phyloP scores from a whole-genome alignment of 2,113 vertebrate genomes.

The Rhombomys opimus region DNA sequence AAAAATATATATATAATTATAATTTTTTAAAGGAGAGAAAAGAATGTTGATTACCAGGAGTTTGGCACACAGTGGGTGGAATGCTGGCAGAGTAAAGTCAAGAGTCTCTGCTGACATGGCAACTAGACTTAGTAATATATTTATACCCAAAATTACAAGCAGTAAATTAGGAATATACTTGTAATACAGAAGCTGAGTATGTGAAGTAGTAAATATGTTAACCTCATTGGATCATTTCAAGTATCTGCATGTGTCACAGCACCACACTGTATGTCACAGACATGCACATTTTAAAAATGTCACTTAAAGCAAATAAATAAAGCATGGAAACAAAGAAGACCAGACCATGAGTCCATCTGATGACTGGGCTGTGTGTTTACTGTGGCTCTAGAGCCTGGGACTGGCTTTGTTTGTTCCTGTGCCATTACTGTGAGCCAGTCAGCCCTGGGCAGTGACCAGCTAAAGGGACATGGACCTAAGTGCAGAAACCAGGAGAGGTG shows the following conservation, averaged over 20 bases:
- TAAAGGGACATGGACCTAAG: background rate
- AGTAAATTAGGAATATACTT: background rate
- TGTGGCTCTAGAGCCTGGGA: background rate
- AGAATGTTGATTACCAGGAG: background rate
- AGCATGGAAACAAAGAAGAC: background rate
- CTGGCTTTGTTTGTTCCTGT: background rate
- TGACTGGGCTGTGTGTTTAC: background rate
- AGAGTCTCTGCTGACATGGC: background rate
- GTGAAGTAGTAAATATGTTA: background rate
- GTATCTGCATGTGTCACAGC: background rate
- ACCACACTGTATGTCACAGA: background rate
- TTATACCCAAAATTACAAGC: background rate
- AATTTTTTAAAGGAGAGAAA: background rate
- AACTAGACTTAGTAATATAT: background rate
- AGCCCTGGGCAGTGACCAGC: background rate
- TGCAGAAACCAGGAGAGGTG: background rate
- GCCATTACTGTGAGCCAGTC: background rate
- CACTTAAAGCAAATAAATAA: slow-evolving; percentile 18
- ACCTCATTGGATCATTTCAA: background rate
- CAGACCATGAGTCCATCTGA: background rate
- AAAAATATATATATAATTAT: background rate
- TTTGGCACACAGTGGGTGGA: background rate
- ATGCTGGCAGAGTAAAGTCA: background rate
- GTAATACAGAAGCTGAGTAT: background rate
- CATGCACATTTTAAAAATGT: background rate